phyloP scores from a whole-genome alignment of 2,113 vertebrate genomes.

The Melanostigma gelatinosum region DNA sequence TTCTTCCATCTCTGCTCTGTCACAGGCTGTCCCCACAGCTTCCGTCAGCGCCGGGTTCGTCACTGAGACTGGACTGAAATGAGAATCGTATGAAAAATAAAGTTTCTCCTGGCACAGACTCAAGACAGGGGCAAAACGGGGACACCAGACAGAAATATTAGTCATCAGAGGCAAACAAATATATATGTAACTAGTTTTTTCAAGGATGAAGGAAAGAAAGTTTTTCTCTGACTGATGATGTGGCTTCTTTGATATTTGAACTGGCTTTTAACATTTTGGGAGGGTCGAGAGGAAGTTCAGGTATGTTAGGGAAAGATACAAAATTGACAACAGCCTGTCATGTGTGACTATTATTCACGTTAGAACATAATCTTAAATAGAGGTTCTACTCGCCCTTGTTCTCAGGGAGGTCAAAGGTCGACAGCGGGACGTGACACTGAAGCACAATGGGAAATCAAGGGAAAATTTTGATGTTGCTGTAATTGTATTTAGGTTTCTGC shows the following conservation, averaged over 20 bases:
- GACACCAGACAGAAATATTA: conserved; percentile 37
- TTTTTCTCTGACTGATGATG: conserved; percentile 8
- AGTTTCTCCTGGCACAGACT: conserved; percentile 25
- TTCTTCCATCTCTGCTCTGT: conserved; percentile 31
- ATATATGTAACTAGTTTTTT: not conserved
- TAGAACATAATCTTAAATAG: not conserved
- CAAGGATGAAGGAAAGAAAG: conserved; percentile 6
- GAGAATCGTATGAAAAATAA: conserved; percentile 20
- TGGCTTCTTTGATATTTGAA: not conserved
- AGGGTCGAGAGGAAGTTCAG: not conserved
- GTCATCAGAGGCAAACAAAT: conserved; percentile 13
- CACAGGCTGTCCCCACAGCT: conserved; percentile 37
- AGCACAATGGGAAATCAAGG: not conserved
- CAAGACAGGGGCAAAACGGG: conserved; percentile 19
- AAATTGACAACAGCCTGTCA: not conserved
- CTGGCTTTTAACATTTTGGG: conserved; percentile 1
- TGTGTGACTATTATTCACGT: not conserved
- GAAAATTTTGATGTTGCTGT: no score
- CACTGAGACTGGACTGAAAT: conserved; percentile 30
- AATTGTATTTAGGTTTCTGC: no score
- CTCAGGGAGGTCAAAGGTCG: not conserved
- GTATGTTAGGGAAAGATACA: not conserved
- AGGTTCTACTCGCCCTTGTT: not conserved
- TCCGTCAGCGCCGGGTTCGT: conserved; percentile 27
- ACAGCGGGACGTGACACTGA: no score